These are phyloP conservation scores for Crocidura indochinensis DNA, from an alignment of 2,797 vertebrate genomes.

Conservation along the genomic window DNA sequence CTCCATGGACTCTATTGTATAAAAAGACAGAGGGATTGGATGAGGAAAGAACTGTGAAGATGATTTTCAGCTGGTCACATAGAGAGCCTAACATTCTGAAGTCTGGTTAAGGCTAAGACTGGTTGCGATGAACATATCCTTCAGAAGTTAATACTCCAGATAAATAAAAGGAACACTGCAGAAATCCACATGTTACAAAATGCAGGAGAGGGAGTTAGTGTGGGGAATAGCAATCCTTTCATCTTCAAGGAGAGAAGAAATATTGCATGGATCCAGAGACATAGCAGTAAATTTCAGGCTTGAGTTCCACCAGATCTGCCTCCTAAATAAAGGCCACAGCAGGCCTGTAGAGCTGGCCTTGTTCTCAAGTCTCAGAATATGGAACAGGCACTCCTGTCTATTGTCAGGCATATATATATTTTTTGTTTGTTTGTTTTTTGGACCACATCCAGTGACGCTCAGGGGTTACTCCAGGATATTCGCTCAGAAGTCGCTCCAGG, in stretches of 20 bases:
- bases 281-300: slow-evolving; percentile 67
- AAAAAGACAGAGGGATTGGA: not conserved
- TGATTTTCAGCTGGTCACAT: not conserved
- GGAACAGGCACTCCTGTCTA: not conserved
- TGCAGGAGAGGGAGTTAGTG: slow-evolving; percentile 14
- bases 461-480: too few relatives aligned
- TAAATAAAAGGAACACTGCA: slow-evolving; percentile 60
- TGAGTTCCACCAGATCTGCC: slow-evolving; percentile 62
- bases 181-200: slow-evolving; percentile 50
- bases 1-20: slow-evolving; percentile 2
- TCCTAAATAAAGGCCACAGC: slow-evolving; percentile 2
- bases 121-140: not conserved
- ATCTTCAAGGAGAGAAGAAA: slow-evolving; percentile 74
- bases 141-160: slow-evolving; percentile 70
- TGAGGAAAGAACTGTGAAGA: not conserved
- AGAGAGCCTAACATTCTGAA: slow-evolving; percentile 4
- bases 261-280: slow-evolving; percentile 57
- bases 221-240: slow-evolving; percentile 64
- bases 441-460: too few relatives aligned
- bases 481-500: too few relatives aligned
- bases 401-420: too few relatives aligned
- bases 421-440: too few relatives aligned
- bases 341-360: slow-evolving; percentile 8
- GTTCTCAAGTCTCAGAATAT: not conserved
- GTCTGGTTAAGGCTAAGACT: not conserved